Base-by-base conservation (phyloP, 1,140 invertebrate species). In the Rhyacophila brunnea region DNA sequence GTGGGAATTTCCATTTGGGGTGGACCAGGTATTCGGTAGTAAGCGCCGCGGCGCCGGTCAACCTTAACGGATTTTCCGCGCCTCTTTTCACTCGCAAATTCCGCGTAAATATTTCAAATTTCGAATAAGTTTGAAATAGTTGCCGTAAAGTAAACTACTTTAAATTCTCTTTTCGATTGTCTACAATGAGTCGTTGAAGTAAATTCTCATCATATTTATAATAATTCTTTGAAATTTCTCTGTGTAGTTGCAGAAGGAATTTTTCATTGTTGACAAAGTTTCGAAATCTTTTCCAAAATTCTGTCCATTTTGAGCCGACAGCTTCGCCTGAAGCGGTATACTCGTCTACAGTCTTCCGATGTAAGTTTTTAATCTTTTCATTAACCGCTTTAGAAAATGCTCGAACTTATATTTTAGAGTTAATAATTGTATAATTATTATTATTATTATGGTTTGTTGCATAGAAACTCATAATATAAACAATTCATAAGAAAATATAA, bases 341-440 rank as follows among this genome's bases (percentile, higher is more conserved):
- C 62, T 13, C 58, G 62, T 52, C 54, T 64, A 42, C 62, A 64
- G 54, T 64, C 62, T n/a, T 60, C 60, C 49, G 62, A 64, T 47
- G 62, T 64, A 40, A 40, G 36, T 63, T 15, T 54, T 45, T 47
- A 6, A 42, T 17, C 17, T 52, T 45, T 17, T 52, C 44, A 51
- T 44, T 15, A n/a, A n/a, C n/a, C n/a, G n/a, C n/a, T n/a, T n/a
- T n/a, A n/a, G n/a, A n/a, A n/a, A n/a, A n/a, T n/a, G n/a, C n/a
- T n/a, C n/a, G n/a, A n/a, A n/a, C n/a, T n/a, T n/a, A n/a, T n/a
- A n/a, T n/a, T n/a, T n/a, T n/a, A n/a, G n/a, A n/a, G n/a, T n/a
- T n/a, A n/a, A n/a, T n/a, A n/a, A n/a, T n/a, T n/a, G n/a, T n/a
- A n/a, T n/a, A n/a, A n/a, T n/a, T n/a, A n/a, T n/a, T n/a, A n/a